Base-by-base conservation (phyloP, 2,797 vertebrate genomes). In the Eospalax fontanierii region DNA sequence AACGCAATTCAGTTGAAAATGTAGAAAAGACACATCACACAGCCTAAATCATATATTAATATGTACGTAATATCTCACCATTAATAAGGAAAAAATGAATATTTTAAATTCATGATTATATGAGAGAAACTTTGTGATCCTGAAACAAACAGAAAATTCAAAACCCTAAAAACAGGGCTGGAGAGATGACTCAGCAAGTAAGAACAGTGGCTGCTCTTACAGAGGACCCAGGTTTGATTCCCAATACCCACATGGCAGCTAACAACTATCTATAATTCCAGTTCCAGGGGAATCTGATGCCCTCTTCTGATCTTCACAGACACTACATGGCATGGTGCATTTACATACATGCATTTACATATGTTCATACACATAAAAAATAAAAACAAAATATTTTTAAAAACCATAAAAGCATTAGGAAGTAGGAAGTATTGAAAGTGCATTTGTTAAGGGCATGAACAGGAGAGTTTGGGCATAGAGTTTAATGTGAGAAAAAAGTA, bases 61-160 rank as follows among this genome's bases (percentile, higher is more conserved):
- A 65, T 3, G 26, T 19, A 21, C 40, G 61, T 38, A 75, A 46
- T 63, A 6, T 22, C 50, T 40, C 18, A 75, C 15, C 79, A 2
- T 9, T 78, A 70, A 46, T 59, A 63, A 90, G 40, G 33, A 68
- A 73, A 4, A 7, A 73, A 79, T 18, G 54, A 80, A 35, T 70
- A 73, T 93, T 93, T 91, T 71, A 95, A 78, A 59, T 66, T 43
- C 57, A 74, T 40, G 33, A 24, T 87, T 95, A 38, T 89, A 30
- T 24, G 35, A 66, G 43, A 38, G 79, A 90, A 93, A 38, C 2
- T 4, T n/a, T 35, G 40, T 92, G 71, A 63, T 82, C 26, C 14
- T 30, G 40, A 87, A 74, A 91, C 40, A 43, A 73, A 92, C 43
- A 8, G 43, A 33, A 66, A 57, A 46, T 26, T 59, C 24, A 38